A percentile compares a stretch with the other conserved stretches of the same genome.
Conservation (phyloP, 2,888 invertebrate species). For the Agrotis clavis region DNA sequence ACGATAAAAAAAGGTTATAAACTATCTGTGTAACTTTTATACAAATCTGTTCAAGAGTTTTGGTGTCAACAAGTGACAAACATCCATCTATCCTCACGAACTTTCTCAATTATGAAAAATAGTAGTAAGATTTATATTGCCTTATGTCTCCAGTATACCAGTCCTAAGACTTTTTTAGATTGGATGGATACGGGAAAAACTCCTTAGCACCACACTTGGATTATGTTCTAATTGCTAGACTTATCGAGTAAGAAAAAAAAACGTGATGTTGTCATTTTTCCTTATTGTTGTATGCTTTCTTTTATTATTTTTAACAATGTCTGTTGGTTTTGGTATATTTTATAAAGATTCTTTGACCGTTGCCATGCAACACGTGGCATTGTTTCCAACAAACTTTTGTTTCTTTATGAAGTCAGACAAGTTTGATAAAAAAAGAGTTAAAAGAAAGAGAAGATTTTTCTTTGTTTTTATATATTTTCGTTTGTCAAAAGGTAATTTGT, state of each 20-base stretch:
- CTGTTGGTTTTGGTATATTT: not conserved
- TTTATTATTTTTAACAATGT: not conserved
- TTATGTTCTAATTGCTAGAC: constrained; percentile 21
- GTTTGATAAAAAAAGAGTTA: not conserved
- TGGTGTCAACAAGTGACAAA: not conserved
- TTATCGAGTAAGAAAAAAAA: not conserved
- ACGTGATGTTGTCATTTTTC: not conserved
- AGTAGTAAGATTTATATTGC: too few species aligned
- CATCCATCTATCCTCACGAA: not conserved
- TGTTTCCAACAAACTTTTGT: constrained; percentile 6
- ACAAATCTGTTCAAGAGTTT: too few species aligned
- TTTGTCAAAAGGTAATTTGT: too few species aligned
- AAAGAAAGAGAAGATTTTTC: not conserved
- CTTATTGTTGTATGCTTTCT: not conserved
- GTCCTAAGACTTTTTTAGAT: constrained; percentile 14
- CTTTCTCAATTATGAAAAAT: too few species aligned
- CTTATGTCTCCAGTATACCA: not conserved
- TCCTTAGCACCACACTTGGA: constrained; percentile 1
- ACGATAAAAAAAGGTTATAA: too few species aligned
- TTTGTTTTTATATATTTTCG: too few species aligned
- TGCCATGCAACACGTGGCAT: constrained; percentile 21
- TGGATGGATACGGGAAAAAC: constrained; percentile 9
- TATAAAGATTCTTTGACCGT: constrained; percentile 3
- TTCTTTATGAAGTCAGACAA: not conserved
- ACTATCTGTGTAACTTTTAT: too few species aligned